phyloP scores from a whole-genome alignment of 2,888 invertebrate genomes.

The Pollenia angustigena region DNA sequence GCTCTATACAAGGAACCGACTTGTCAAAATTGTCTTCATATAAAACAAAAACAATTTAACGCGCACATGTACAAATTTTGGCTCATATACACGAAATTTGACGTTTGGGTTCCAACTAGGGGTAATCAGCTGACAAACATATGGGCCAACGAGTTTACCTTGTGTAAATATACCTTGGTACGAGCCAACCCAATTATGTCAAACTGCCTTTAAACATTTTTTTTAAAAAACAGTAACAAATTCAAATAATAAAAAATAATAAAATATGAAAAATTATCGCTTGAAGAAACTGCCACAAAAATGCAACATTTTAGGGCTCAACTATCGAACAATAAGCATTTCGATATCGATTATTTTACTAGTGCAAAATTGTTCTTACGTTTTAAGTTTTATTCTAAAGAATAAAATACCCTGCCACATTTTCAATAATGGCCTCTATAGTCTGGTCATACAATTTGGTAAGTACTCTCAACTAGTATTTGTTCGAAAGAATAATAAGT shows the following conservation, averaged over 20 bases:
- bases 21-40: too few species aligned
- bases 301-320: conserved; percentile 49
- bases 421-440: conserved; percentile 32
- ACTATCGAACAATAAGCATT: conserved; percentile 45
- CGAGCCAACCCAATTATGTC: too few species aligned
- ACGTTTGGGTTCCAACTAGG: too few species aligned
- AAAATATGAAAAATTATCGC: conserved; percentile 3
- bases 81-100: too few species aligned
- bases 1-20: too few species aligned
- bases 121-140: too few species aligned
- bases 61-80: too few species aligned
- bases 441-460: conserved; percentile 56
- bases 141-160: too few species aligned
- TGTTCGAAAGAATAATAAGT: too few species aligned
- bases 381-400: conserved; percentile 22
- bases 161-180: too few species aligned
- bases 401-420: conserved; percentile 21
- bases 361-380: conserved; percentile 6
- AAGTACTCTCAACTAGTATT: conserved; percentile 5
- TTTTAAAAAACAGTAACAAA: neutral
- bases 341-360: conserved; percentile 14
- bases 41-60: too few species aligned
- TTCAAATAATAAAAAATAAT: neutral
- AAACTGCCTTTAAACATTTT: too few species aligned
- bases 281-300: neutral